A percentile compares a stretch with the other conserved stretches of the same genome.
Conservation (phyloP, 2,113 vertebrate genomes). For the Holacanthus passer region DNA sequence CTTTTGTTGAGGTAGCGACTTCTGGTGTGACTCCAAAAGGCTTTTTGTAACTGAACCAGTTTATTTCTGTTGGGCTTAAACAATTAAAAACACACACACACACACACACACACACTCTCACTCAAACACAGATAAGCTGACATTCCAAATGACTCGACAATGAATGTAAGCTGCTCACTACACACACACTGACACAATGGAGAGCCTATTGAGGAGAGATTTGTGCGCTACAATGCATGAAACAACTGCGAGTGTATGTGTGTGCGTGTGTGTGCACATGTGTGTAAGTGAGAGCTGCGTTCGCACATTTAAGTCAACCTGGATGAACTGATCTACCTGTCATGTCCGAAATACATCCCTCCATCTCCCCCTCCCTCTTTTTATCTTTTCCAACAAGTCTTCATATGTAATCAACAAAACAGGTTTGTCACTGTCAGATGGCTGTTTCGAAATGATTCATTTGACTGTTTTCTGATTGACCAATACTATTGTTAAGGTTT, state of each 20-base stretch:
- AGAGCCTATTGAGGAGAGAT: constrained; percentile 61
- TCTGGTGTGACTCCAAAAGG: constrained; percentile 28
- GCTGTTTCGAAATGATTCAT: background rate
- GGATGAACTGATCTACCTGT: constrained; percentile 35
- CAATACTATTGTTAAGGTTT: background rate
- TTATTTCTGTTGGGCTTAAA: constrained; percentile 4
- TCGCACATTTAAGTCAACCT: constrained; percentile 32
- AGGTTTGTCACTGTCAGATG: background rate
- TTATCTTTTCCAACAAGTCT: background rate
- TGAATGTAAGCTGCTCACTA: constrained; percentile 69
- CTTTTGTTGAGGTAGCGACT: background rate
- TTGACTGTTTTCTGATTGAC: background rate
- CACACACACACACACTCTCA: background rate
- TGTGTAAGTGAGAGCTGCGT: constrained; percentile 12
- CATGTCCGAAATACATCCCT: background rate
- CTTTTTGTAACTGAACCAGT: constrained; percentile 34
- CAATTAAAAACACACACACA: background rate
- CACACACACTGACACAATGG: constrained; percentile 58
- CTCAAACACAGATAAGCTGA: constrained; percentile 54
- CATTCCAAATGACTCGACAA: constrained; percentile 65
- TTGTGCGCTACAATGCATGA: constrained; percentile 50
- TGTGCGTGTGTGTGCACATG: background rate
- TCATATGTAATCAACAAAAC: background rate
- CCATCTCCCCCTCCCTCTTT: background rate
- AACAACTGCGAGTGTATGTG: background rate